A percentile compares a stretch with the other conserved stretches of the same genome.
Conservation (phyloP, 2,888 invertebrate species). For the Encarsia formosa region DNA sequence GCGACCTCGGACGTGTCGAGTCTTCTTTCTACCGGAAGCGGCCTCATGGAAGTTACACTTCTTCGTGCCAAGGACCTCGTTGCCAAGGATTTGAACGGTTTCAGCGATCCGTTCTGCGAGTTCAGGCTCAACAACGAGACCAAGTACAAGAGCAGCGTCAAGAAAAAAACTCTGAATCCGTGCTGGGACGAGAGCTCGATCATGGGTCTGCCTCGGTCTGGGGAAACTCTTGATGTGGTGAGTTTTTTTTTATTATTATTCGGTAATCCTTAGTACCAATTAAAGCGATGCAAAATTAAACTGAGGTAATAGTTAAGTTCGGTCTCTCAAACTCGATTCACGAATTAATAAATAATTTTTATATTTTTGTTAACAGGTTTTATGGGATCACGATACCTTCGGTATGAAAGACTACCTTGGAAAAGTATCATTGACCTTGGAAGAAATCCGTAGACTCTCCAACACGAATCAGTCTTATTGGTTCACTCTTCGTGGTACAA, state of each 20-base stretch:
- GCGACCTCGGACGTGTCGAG: slow-evolving; percentile 46
- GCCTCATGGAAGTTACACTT: slow-evolving; percentile 53
- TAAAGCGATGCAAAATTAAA: too few species aligned
- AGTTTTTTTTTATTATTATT: slow-evolving; percentile 34
- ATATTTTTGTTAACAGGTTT: slow-evolving; percentile 40
- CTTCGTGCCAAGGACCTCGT: slow-evolving; percentile 53
- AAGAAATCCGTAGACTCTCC: slow-evolving; percentile 53
- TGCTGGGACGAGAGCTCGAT: slow-evolving; percentile 56
- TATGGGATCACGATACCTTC: slow-evolving; percentile 56
- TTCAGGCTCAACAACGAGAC: slow-evolving; percentile 52
- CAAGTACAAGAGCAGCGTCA: slow-evolving; percentile 54
- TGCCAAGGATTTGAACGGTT: slow-evolving; percentile 56
- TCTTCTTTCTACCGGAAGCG: slow-evolving; percentile 47
- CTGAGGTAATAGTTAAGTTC: too few species aligned
- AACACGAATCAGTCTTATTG: slow-evolving; percentile 50
- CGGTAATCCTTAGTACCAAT: too few species aligned
- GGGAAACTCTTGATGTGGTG: slow-evolving; percentile 53
- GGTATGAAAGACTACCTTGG: slow-evolving; percentile 56
- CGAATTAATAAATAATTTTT: not conserved
- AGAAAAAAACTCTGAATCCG: slow-evolving; percentile 56
- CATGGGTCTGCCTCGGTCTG: slow-evolving; percentile 50
- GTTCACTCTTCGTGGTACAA: slow-evolving; percentile 51
- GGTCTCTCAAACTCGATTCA: not conserved
- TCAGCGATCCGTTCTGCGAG: slow-evolving; percentile 56
- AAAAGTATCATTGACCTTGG: slow-evolving; percentile 50